Conservation (phyloP, 2,797 vertebrate genomes). For the Aulostomus chinensis region DNA sequence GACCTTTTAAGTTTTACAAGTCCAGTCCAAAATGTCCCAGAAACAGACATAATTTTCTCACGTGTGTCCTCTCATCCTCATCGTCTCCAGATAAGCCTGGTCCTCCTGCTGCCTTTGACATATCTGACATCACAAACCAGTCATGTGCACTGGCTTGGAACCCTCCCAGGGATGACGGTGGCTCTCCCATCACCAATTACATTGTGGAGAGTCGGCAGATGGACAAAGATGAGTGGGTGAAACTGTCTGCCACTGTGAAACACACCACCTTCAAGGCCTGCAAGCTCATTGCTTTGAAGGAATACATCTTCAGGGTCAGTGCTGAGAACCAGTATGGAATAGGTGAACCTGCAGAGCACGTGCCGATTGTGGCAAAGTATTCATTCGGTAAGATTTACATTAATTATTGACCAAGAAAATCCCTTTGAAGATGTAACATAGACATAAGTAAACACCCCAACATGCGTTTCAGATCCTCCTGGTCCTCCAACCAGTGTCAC, state of each 20-base stretch:
- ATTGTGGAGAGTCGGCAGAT: conserved; percentile 88
- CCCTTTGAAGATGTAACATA: too few relatives aligned
- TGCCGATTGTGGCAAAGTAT: conserved; percentile 93
- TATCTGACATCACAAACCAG: conserved; percentile 93
- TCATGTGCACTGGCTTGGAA: conserved; percentile 96
- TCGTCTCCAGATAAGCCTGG: conserved; percentile 91
- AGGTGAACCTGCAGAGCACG: conserved; percentile 87
- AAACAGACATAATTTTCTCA: not conserved
- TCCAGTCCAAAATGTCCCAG: too few relatives aligned
- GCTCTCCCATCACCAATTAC: conserved; percentile 94
- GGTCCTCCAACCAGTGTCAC: conserved; percentile 90
- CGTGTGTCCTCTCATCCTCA: not conserved
- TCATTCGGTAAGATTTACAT: conserved; percentile 86
- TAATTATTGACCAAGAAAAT: too few relatives aligned
- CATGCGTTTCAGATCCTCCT: conserved; percentile 85
- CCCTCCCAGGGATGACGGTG: conserved; percentile 95
- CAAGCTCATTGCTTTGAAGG: conserved; percentile 90
- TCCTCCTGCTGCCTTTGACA: conserved; percentile 96
- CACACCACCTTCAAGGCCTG: conserved; percentile 92
- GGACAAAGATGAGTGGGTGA: conserved; percentile 95
- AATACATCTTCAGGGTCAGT: conserved; percentile 94
- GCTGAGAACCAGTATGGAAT: conserved; percentile 99
- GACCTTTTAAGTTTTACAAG: too few relatives aligned
- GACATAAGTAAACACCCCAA: too few relatives aligned
- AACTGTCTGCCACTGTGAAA: conserved; percentile 95